A percentile compares a stretch with the other conserved stretches of the same genome.
These are phyloP conservation scores for Chaenodraco wilsoni DNA, from an alignment of 2,797 vertebrate genomes.

Conservation along the genomic window DNA sequence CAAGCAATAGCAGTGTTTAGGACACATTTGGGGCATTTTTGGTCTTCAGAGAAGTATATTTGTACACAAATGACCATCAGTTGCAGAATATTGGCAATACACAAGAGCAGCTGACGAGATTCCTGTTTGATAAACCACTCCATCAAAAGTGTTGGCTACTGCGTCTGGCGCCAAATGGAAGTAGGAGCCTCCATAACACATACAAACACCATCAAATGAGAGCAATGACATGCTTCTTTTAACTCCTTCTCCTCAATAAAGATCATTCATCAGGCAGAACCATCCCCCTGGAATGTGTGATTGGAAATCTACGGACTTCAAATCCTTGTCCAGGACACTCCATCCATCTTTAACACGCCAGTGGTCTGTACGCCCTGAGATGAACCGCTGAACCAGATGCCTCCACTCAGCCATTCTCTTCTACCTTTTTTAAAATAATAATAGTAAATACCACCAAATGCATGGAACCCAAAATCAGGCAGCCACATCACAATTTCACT, in stretches of 20 bases:
- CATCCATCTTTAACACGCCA: conserved; percentile 82
- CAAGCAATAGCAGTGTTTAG: background rate
- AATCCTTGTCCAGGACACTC: conserved; percentile 72
- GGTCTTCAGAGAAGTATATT: conserved; percentile 17
- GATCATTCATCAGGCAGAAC: conserved; percentile 85
- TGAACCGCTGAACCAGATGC: conserved; percentile 74
- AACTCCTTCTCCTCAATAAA: conserved; percentile 78
- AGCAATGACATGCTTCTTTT: conserved; percentile 85
- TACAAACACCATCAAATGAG: conserved; percentile 70
- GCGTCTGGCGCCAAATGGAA: conserved; percentile 50
- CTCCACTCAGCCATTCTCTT: conserved; percentile 64
- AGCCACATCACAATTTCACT: conserved; percentile 78
- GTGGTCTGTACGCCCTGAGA: conserved; percentile 73
- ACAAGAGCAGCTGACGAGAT: conserved; percentile 37
- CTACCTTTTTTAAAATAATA: conserved; percentile 78
- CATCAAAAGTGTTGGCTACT: conserved; percentile 18
- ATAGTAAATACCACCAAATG: conserved; percentile 77
- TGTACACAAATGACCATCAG: conserved; percentile 54
- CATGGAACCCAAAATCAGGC: conserved; percentile 76
- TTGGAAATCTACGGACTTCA: conserved; percentile 79
- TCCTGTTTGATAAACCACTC: conserved; percentile 54
- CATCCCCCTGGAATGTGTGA: conserved; percentile 79
- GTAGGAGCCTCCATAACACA: conserved; percentile 40
- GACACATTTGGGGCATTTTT: conserved; percentile 8
- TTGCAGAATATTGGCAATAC: conserved; percentile 57